Evolutionary conservation across 2,113 vertebrate species (phyloP).

Genomic region (Sturnira hondurensis): DNA sequence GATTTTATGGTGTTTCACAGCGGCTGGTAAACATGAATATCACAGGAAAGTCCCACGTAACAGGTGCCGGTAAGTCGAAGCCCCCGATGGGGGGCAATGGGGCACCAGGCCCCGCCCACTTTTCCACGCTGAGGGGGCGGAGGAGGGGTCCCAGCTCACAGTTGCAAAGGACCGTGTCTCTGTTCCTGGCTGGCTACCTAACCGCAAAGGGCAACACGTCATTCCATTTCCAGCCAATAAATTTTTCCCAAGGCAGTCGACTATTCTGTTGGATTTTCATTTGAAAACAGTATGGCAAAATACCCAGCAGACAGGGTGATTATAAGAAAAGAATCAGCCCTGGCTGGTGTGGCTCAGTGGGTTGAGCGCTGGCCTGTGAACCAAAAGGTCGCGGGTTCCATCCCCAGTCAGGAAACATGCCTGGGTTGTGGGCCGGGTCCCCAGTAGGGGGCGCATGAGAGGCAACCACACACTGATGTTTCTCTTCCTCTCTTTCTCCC

Average conservation of each 20-base stretch:
- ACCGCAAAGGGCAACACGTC: not conserved
- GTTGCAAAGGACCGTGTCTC: not conserved
- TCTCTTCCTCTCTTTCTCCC: no score
- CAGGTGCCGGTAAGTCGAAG: not conserved
- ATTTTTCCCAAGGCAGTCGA: not conserved
- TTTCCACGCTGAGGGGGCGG: not conserved
- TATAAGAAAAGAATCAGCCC: not conserved
- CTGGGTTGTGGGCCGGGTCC: no score
- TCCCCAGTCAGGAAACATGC: no score
- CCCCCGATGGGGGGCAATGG: not conserved
- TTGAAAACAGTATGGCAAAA: not conserved
- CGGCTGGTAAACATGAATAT: not conserved
- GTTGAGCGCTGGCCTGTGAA: no score
- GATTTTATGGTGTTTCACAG: not conserved
- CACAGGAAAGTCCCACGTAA: not conserved
- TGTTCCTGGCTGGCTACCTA: not conserved
- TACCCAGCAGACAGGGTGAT: not conserved
- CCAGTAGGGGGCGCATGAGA: no score
- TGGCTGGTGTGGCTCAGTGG: no score
- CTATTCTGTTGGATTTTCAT: not conserved
- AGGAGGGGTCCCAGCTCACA: not conserved
- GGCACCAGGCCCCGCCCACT: not conserved
- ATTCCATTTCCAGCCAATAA: not conserved
- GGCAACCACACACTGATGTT: no score
- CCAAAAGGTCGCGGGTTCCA: no score